Percentiles rank a stretch among this genome's conserved stretches.
Evolutionary conservation across 2,888 invertebrate genomes (phyloP).

Genomic region (Serrognathus titanus): DNA sequence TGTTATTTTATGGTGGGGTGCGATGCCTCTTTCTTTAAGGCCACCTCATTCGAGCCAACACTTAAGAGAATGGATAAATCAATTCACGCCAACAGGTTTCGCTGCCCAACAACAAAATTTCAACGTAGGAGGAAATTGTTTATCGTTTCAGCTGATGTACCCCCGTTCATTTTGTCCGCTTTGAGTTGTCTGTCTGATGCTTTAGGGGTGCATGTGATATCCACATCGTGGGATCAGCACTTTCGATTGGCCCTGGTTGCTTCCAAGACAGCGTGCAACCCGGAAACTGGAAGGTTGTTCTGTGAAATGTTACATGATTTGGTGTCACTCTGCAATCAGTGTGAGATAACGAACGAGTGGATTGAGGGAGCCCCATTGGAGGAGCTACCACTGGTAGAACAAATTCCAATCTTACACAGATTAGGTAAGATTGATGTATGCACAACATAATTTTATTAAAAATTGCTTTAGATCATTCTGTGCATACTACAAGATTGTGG

Average conservation of each 20-base stretch:
- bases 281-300: conserved; percentile 51
- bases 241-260: conserved; percentile 55
- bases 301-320: conserved; percentile 66
- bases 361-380: conserved; percentile 70
- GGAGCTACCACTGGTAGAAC: conserved; percentile 75
- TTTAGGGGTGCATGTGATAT: conserved; percentile 71
- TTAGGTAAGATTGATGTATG: conserved; percentile 49
- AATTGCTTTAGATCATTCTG: conserved; percentile 63
- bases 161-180: conserved; percentile 66
- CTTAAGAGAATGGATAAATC: conserved; percentile 62
- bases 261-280: conserved; percentile 42
- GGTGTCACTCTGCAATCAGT: conserved; percentile 70
- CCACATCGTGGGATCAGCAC: conserved; percentile 77
- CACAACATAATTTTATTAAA: neutral
- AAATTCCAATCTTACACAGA: conserved; percentile 74
- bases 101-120: neutral
- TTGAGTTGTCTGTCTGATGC: conserved; percentile 73
- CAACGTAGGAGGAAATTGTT: neutral
- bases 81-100: conserved; percentile 57
- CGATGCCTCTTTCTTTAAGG: conserved; percentile 66
- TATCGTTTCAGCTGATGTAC: conserved; percentile 54
- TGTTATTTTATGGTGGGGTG: conserved; percentile 80
- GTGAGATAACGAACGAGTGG: conserved; percentile 69
- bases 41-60: conserved; percentile 63
- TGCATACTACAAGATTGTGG: conserved; percentile 78